phyloP scores from a whole-genome alignment of 2,113 vertebrate species.

The Octodon degus region DNA sequence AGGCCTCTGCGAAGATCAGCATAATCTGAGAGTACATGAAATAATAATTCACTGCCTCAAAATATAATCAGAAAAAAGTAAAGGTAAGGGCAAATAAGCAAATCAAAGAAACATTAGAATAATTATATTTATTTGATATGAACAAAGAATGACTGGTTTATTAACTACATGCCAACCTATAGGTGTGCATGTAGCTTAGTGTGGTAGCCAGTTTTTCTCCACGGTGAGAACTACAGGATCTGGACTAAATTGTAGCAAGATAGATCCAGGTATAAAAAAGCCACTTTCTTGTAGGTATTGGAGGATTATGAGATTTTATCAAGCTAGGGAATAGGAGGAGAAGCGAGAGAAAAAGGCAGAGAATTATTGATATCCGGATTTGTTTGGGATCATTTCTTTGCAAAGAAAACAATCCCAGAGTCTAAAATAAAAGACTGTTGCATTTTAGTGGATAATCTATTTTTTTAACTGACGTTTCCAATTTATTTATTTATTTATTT shows the following conservation, averaged over 20 bases:
- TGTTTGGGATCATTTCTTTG: background rate
- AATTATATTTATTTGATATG: background rate
- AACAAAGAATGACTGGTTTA: background rate
- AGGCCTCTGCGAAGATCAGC: background rate
- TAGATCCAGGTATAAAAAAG: background rate
- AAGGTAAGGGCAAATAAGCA: background rate
- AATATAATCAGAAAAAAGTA: background rate
- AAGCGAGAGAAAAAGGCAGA: background rate
- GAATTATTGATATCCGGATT: background rate
- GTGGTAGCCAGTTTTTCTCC: background rate
- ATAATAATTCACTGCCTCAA: constrained; percentile 6
- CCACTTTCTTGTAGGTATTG: background rate
- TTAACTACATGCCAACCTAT: background rate
- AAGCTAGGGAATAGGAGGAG: too few species aligned
- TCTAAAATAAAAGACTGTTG: background rate
- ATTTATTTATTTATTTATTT: too few species aligned
- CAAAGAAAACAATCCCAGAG: background rate
- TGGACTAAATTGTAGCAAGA: background rate
- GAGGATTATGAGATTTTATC: background rate
- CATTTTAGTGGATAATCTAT: too few species aligned
- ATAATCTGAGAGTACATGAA: background rate
- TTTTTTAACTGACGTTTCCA: too few species aligned
- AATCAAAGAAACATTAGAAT: background rate
- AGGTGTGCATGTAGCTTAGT: background rate
- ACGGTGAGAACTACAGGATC: background rate